These are phyloP conservation scores for Drosophila miranda DNA, from an alignment of 1,140 invertebrate genomes.

Conservation along the genomic window DNA sequence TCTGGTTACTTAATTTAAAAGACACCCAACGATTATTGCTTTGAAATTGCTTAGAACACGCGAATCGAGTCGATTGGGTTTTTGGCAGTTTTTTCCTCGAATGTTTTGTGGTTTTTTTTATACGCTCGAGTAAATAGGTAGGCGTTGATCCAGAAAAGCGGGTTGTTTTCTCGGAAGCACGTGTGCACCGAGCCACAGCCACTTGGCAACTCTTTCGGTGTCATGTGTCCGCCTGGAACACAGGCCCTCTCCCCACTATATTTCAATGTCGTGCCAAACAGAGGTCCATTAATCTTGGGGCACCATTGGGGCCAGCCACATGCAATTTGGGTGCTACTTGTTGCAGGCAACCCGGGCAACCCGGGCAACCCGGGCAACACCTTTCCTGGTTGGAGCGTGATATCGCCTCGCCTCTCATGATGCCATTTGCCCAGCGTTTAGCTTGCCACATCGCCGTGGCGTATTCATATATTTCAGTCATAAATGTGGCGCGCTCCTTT, in stretches of 20 bases:
- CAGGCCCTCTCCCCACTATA: conserved; percentile 50
- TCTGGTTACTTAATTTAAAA: conserved; percentile 78
- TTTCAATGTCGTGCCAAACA: conserved; percentile 43
- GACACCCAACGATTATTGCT: conserved; percentile 79
- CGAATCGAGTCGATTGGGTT: conserved; percentile 29
- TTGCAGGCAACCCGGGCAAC: conserved; percentile 40
- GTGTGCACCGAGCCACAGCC: not conserved
- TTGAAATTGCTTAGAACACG: conserved; percentile 78
- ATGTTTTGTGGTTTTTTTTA: conserved; percentile 35
- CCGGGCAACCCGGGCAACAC: conserved; percentile 44
- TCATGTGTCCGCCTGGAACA: conserved; percentile 42
- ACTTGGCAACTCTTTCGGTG: conserved; percentile 19
- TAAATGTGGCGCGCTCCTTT: conserved; percentile 55
- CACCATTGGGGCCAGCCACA: conserved; percentile 21
- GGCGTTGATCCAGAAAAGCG: conserved; percentile 65
- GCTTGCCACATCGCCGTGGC: conserved; percentile 44
- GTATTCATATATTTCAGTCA: conserved; percentile 62
- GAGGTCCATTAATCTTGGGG: conserved; percentile 58
- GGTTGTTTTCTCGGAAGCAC: not conserved
- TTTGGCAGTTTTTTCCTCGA: conserved; percentile 43
- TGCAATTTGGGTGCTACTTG: conserved; percentile 63
- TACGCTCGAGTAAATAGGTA: conserved; percentile 66
- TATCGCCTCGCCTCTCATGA: conserved; percentile 60
- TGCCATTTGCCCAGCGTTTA: conserved; percentile 76
- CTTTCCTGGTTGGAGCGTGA: conserved; percentile 35